Evolutionary conservation across 2,888 invertebrate species (phyloP), one percentile per base, ranked within the genome.

Genomic region (Drosophila greeni): DNA sequence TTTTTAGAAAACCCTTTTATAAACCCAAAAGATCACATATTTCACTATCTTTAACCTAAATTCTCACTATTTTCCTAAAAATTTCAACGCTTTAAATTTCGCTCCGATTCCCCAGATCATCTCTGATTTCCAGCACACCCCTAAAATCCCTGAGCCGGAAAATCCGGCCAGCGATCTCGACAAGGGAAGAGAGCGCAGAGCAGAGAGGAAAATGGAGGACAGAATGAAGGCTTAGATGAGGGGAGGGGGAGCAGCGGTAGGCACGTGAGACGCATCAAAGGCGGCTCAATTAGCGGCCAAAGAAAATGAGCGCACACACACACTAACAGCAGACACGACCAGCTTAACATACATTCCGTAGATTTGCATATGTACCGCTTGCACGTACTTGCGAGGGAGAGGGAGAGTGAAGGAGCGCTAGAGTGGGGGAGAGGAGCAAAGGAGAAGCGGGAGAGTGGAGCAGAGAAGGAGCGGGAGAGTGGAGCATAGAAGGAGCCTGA

Each of bases 261-360:
- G 53, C 48, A 60, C 60, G 48, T 69, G 70, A 60, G 47, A 24
- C 53, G 62, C 62, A 55, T 70, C 68, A 69, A 69, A 69, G 70
- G 71, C 68, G 70, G 56, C 64, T 62, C 48, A 62, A 69, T 69
- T 69, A 69, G 68, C 70, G 53, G 39, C 52, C 26, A 12, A 56
- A 56, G 45, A 52, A 57, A 40, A 68, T 48, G 65, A 49, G 37
- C 67, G 56, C 66, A 54, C 24, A 43, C 36, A 37, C 47, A 39
- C 40, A 11, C 40, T 11, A 14, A 40, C 40, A 23, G n/a, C 7
- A 20, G 2, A 23, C 40, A 40, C 23, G 34, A 18, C 18, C 45
- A 45, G 45, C 45, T 45, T 45, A 45, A 45, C 45, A 45, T 31
- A 45, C 45, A 45, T 45, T 45, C 34, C 20, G 16, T 24, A 16